Percentiles rank a stretch among this genome's conserved stretches.
Evolutionary conservation across 2,113 vertebrate genomes (phyloP).

Genomic region (Heptranchias perlo): DNA sequence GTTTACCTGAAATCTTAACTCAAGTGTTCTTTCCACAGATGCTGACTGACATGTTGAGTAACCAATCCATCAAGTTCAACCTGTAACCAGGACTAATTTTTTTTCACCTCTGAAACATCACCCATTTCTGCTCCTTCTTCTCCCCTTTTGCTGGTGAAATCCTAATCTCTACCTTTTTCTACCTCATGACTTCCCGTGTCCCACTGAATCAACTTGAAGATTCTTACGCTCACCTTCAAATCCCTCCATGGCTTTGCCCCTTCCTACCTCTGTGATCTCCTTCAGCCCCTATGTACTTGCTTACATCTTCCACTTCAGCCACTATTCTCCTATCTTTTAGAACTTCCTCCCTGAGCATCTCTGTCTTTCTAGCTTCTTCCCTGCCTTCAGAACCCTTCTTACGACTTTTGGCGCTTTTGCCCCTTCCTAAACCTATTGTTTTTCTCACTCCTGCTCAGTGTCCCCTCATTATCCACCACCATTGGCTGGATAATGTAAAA

Average conservation of each 20-base stretch:
- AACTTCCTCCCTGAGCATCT: neutral
- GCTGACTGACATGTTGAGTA: neutral
- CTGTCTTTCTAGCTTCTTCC: neutral
- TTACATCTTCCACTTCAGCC: neutral
- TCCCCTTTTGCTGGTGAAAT: neutral
- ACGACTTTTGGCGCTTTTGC: neutral
- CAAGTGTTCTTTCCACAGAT: neutral
- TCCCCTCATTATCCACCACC: too few relatives aligned
- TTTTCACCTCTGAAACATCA: neutral
- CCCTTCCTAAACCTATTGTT: neutral
- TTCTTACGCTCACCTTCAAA: too few relatives aligned
- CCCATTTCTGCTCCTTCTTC: neutral
- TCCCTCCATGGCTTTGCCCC: neutral
- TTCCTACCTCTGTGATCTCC: neutral
- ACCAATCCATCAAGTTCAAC: neutral
- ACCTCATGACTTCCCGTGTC: neutral
- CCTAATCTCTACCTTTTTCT: neutral
- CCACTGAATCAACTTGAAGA: neutral
- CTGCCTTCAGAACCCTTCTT: neutral
- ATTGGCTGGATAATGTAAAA: neutral
- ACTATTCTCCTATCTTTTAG: neutral
- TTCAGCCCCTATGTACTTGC: neutral
- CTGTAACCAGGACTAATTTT: neutral
- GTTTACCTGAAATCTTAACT: neutral
- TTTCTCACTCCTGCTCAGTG: neutral